phyloP scores from a whole-genome alignment of 64 coral and sea anemone species.

The Hydrozoanthus tunicans region DNA sequence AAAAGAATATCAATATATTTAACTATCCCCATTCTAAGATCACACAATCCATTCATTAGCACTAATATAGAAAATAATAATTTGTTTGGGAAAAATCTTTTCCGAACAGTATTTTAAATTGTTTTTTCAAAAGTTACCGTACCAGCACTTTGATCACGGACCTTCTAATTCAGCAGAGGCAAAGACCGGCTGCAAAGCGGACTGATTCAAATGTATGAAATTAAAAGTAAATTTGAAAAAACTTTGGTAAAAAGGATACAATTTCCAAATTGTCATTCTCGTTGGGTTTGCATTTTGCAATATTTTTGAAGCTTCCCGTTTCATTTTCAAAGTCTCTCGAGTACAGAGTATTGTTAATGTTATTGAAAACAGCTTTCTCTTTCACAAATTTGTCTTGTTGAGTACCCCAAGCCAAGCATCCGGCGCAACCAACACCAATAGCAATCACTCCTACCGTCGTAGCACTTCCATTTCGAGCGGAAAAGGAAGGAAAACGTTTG shows the following conservation, averaged over 20 bases:
- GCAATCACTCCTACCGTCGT: neutral
- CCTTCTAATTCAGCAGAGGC: too few relatives aligned
- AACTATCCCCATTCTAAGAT: too few relatives aligned
- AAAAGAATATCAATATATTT: too few relatives aligned
- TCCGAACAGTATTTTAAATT: too few relatives aligned
- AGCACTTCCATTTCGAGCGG: neutral
- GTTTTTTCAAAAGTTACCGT: too few relatives aligned
- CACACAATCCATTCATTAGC: too few relatives aligned
- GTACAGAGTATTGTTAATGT: neutral
- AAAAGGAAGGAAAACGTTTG: neutral
- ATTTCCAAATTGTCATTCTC: neutral
- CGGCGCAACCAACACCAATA: conserved; percentile 19
- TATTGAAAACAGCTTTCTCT: neutral
- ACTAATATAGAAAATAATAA: too few relatives aligned
- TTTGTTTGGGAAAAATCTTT: too few relatives aligned
- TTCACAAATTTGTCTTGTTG: neutral
- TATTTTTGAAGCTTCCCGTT: neutral
- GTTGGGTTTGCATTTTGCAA: conserved; percentile 15
- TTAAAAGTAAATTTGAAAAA: neutral
- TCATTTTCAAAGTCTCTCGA: neutral
- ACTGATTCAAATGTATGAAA: too few relatives aligned
- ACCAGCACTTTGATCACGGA: too few relatives aligned
- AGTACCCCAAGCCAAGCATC: conserved; percentile 6
- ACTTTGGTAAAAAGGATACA: conserved; percentile 4
- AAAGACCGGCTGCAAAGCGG: too few relatives aligned